Percentiles rank a stretch among this genome's conserved stretches.
These are phyloP conservation scores for Disparrhopalites patrizii DNA, from an alignment of 2,888 invertebrate genomes.

Conservation along the genomic window DNA sequence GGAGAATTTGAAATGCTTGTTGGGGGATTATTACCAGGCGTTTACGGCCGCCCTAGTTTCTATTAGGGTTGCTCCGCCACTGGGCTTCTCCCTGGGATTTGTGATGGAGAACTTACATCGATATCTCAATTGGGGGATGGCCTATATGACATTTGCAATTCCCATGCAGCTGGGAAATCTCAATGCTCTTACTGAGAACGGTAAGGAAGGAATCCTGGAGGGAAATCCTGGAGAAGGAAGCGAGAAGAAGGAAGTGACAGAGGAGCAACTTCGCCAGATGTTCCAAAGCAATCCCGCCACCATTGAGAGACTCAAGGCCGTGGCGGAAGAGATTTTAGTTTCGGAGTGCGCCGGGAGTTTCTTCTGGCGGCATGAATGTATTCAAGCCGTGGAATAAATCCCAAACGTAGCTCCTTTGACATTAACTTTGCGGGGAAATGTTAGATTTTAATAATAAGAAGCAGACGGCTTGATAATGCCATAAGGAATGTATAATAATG, in stretches of 20 bases:
- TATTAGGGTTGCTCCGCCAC: constrained; percentile 28
- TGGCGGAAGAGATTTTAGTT: constrained; percentile 28
- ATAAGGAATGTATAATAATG: no score
- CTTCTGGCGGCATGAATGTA: no score
- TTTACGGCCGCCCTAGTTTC: constrained; percentile 31
- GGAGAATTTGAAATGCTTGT: constrained; percentile 27
- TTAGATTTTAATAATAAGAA: no score
- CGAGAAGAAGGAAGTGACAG: no score
- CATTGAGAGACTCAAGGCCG: constrained; percentile 20
- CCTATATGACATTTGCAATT: constrained; percentile 29
- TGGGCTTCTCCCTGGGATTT: constrained; percentile 31
- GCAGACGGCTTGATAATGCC: no score
- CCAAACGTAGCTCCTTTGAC: no score
- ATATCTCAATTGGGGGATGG: constrained; percentile 24
- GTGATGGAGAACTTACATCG: constrained; percentile 34
- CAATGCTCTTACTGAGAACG: no score
- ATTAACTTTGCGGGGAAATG: no score
- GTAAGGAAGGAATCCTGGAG: background rate
- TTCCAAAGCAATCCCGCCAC: constrained; percentile 27
- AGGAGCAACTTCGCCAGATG: no score
- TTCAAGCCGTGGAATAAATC: no score
- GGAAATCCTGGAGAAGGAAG: no score
- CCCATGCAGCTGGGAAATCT: constrained; percentile 32
- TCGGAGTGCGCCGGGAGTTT: no score
- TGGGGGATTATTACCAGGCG: constrained; percentile 33